Percentiles rank a stretch among this genome's conserved stretches.
These are phyloP conservation scores for Lagocephalus sceleratus DNA, from an alignment of 2,797 vertebrate genomes.

Conservation along the genomic window DNA sequence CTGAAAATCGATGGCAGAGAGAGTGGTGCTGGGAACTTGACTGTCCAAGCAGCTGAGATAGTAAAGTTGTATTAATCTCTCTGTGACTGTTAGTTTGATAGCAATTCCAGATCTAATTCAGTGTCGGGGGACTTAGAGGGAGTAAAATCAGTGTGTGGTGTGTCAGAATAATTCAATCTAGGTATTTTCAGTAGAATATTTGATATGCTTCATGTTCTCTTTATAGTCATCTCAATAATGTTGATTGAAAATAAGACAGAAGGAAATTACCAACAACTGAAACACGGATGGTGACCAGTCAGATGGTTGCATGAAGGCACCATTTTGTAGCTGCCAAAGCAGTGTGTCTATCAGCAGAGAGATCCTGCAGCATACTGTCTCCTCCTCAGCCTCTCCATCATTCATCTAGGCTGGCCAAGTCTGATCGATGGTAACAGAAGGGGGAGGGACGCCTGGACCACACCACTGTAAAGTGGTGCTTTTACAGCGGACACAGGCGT, in stretches of 20 bases:
- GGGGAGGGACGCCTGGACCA: slow-evolving; percentile 23
- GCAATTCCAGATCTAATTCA: slow-evolving; percentile 32
- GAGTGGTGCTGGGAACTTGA: slow-evolving; percentile 62
- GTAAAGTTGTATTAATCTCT: slow-evolving; percentile 68
- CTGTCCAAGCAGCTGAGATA: slow-evolving; percentile 67
- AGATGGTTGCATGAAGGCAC: slow-evolving; percentile 54
- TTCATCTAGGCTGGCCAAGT: slow-evolving; percentile 62
- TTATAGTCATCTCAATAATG: background rate
- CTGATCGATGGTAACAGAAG: slow-evolving; percentile 63
- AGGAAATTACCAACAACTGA: slow-evolving; percentile 2
- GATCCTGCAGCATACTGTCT: slow-evolving; percentile 67
- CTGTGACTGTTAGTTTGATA: slow-evolving; percentile 56
- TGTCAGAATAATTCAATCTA: slow-evolving; percentile 4
- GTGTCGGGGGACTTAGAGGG: slow-evolving; percentile 10
- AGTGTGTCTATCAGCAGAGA: slow-evolving; percentile 57
- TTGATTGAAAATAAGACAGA: background rate
- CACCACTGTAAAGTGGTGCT: slow-evolving; percentile 43
- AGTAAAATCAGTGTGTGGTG: slow-evolving; percentile 2
- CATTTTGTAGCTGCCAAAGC: slow-evolving; percentile 67
- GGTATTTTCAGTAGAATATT: background rate
- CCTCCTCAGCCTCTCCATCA: slow-evolving; percentile 61
- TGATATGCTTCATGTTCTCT: background rate
- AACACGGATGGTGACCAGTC: slow-evolving; percentile 35
- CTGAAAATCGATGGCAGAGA: slow-evolving; percentile 71
- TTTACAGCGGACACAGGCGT: slow-evolving; percentile 15